These are phyloP conservation scores for Corythaeola cristata DNA, from an alignment of 2,113 vertebrate species.

Conservation along the genomic window DNA sequence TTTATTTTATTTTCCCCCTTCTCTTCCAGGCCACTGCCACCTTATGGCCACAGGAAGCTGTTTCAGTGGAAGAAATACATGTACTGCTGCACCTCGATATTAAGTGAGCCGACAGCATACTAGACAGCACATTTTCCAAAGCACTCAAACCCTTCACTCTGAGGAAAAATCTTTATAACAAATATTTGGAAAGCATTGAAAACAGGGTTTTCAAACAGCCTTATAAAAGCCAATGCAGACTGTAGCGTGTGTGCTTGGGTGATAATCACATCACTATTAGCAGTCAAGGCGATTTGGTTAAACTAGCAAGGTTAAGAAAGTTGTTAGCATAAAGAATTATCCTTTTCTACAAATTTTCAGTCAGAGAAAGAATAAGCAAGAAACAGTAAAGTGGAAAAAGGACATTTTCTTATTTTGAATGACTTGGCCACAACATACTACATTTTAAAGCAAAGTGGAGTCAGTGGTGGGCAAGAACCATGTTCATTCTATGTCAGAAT, in stretches of 20 bases:
- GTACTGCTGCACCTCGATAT: not conserved
- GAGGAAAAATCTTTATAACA: not conserved
- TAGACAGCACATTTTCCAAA: not conserved
- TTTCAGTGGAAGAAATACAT: not conserved
- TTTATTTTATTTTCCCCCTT: not conserved
- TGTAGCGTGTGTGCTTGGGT: not conserved
- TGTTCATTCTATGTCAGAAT: not conserved
- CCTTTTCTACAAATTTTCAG: not conserved
- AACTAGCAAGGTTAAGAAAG: not conserved
- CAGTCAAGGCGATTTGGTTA: not conserved
- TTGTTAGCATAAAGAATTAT: not conserved
- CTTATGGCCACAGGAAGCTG: slow-evolving; percentile 14
- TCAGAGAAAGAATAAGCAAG: not conserved
- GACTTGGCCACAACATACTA: not conserved
- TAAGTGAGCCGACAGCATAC: not conserved
- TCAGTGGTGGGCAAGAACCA: not conserved
- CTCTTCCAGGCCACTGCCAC: slow-evolving; percentile 8
- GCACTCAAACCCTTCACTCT: not conserved
- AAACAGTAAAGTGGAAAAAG: not conserved
- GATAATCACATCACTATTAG: not conserved
- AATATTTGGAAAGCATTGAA: not conserved
- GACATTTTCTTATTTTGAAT: not conserved
- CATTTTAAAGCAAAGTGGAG: not conserved
- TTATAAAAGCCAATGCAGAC: not conserved
- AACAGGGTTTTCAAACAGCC: not conserved